Base-by-base conservation (phyloP, 2,113 vertebrate genomes). In the Tylochromis polylepis region DNA sequence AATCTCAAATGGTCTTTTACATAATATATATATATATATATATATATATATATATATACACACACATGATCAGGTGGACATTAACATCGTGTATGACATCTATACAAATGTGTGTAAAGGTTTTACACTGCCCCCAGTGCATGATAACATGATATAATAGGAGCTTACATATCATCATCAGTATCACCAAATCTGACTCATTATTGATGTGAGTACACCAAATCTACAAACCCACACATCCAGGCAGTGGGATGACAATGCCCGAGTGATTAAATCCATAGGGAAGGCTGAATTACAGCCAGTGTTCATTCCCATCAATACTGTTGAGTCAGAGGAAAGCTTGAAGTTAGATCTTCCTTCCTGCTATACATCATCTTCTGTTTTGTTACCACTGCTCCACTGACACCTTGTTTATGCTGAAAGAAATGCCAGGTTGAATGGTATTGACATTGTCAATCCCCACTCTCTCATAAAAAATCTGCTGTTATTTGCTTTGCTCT, bases 261-360 rank as follows among this genome's bases (percentile, higher is more conserved):
- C 83, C 62, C 38, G 49, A 82, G 82, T 81, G 92, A 92, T 92
- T 27, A 87, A 85, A 91, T 93, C 91, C 75, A 83, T 90, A 83
- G 83, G 81, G 53, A 90, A 38, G 91, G 79, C 82, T 92, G 90
- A 90, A 88, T 90, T 92, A 92, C 90, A 94, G 65, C 87, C 85
- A 70, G 81, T n/a, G 18, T 38, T 88, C 65, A 24, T 77, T 84
- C 82, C 84, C 78, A 83, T 41, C 60, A 56, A 83, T 90, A 86
- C 60, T 81, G 90, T 92, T 82, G 86, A 93, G 88, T 92, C 89
- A 88, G 91, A 91, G 86, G 77, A 81, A 91, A 92, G 58, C 29
- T 67, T 36, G 93, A 86, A 90, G 87, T 85, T 16, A 84, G 89
- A 93, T 88, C 80, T 87, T 85, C 81, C 14, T 46, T 20, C 38